phyloP scores from a whole-genome alignment of 2,888 invertebrate genomes.

The Muscina levida region DNA sequence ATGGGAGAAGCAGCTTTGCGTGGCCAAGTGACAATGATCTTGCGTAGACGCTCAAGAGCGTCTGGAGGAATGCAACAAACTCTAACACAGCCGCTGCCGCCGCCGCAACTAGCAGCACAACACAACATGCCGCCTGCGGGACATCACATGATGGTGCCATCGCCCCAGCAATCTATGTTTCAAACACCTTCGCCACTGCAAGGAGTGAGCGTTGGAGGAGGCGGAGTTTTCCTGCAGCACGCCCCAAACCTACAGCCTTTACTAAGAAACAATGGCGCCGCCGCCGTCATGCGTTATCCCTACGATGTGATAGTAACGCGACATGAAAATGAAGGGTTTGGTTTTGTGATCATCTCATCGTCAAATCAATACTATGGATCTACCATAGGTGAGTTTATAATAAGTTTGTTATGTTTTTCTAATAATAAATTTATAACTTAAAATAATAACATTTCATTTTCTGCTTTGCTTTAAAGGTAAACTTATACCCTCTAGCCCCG shows the following conservation, averaged over 20 bases:
- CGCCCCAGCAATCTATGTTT: slow-evolving; percentile 37
- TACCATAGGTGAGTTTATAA: slow-evolving; percentile 86
- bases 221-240: slow-evolving; percentile 39
- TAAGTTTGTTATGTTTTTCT: too few species aligned
- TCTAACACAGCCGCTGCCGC: slow-evolving; percentile 26
- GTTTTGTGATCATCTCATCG: slow-evolving; percentile 98
- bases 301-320: slow-evolving; percentile 96
- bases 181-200: slow-evolving; percentile 1
- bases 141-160: slow-evolving; percentile 14
- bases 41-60: slow-evolving; percentile 82
- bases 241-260: slow-evolving; percentile 64
- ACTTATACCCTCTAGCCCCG: slow-evolving; percentile 96
- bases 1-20: slow-evolving; percentile 93
- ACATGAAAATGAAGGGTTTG: slow-evolving; percentile 97
- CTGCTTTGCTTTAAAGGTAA: slow-evolving; percentile 84
- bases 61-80: slow-evolving; percentile 60
- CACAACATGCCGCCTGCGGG: slow-evolving; percentile 7
- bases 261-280: slow-evolving; percentile 55
- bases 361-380: slow-evolving; percentile 89
- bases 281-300: slow-evolving; percentile 81
- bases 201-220: slow-evolving; percentile 27
- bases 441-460: neutral
- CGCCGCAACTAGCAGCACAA: neutral
- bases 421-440: neutral
- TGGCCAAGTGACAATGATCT: slow-evolving; percentile 91